Evolutionary conservation across 2,888 invertebrate species (phyloP), one percentile per base, ranked within the genome.

Genomic region (Ischnura elegans): DNA sequence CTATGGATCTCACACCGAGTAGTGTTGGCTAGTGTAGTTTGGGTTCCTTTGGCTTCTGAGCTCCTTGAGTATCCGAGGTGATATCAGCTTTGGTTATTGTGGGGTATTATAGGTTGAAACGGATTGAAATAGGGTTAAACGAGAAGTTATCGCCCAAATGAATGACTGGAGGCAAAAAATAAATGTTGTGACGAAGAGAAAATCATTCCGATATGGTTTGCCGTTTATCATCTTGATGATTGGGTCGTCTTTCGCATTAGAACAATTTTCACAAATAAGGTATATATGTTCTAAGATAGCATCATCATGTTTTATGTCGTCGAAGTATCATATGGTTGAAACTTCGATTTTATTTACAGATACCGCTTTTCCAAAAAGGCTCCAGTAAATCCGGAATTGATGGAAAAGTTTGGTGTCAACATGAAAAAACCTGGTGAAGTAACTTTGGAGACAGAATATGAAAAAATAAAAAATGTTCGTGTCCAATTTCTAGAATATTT

Each of bases 231-330:
- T 97, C 93, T 96, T 98, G 94, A 96, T 98, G 42, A 96, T 98
- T 93, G 98, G 98, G 84, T 98, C 98, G 93, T 98, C 98, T 0
- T 97, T 98, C 96, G 98, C 97, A 6, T 95, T 98, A 51, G 96
- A 96, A 95, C 97, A 98, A 96, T 98, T 98, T 96, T 96, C 98
- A 8, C 96, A 97, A 95, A 95, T 98, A 94, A 97, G 97, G 98
- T 98, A 96, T 94, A 94, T 94, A 94, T 87, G 51, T 10, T 51
- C 51, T 1, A 19, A 51, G 13, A 19, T 19, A 13, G 13, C 51
- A 13, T 51, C 51, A 19, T 51, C 51, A 51, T 13, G 51, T 51
- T 6, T 51, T 19, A 51, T 51, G 21, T 76, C 8, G 21, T 55
- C 10, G 36, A 29, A 43, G 0, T 87, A 0, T 8, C 16, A 86